Conservation (phyloP, 2,113 vertebrate species). For the Mustela lutreola region DNA sequence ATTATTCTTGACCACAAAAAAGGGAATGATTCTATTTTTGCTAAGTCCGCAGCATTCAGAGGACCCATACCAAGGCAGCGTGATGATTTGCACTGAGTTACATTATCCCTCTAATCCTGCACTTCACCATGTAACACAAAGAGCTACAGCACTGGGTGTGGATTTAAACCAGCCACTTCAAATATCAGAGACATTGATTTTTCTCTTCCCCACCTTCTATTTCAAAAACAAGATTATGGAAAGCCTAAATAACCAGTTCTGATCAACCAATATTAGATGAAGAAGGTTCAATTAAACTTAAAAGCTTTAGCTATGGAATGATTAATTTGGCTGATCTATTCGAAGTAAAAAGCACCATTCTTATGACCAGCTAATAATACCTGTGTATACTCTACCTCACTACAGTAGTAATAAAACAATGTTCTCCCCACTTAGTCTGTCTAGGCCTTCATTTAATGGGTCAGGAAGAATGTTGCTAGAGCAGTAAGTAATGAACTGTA, state of each 20-base stretch:
- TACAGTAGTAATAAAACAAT: conserved; percentile 69
- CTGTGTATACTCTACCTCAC: not conserved
- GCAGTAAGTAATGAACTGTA: conserved; percentile 48
- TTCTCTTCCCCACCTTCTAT: conserved; percentile 1
- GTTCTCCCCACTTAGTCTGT: conserved; percentile 57
- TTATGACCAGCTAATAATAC: conserved; percentile 47
- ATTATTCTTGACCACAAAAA: conserved; percentile 56
- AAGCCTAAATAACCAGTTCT: conserved; percentile 49
- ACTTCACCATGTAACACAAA: not conserved
- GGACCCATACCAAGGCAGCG: not conserved
- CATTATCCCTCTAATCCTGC: not conserved
- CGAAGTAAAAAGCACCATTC: conserved; percentile 49
- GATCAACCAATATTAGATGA: conserved; percentile 49
- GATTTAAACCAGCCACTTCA: not conserved
- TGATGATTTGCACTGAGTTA: not conserved
- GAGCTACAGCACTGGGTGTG: not conserved
- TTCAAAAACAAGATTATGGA: conserved; percentile 15
- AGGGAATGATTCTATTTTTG: not conserved
- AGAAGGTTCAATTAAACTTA: conserved; percentile 59
- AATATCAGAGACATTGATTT: not conserved
- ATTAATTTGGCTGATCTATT: conserved; percentile 60
- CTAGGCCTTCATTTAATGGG: conserved; percentile 61
- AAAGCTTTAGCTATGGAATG: conserved; percentile 54
- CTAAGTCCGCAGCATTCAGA: not conserved
- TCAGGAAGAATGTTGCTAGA: conserved; percentile 59